These are phyloP conservation scores for Echinops telfairi DNA, from an alignment of 2,113 vertebrate genomes.

Conservation along the genomic window DNA sequence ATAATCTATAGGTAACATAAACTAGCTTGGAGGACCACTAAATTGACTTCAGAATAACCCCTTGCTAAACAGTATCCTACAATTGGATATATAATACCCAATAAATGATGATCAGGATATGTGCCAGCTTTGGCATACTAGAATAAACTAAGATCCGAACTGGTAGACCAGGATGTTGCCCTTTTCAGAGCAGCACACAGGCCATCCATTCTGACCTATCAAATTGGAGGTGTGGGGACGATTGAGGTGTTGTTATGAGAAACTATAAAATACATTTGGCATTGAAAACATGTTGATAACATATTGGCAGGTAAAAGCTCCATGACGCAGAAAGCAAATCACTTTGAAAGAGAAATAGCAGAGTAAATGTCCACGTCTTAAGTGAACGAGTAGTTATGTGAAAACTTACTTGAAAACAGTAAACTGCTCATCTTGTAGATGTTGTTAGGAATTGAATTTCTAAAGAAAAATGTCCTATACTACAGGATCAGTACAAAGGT, in stretches of 20 bases:
- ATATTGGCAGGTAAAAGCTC: slow-evolving; percentile 80
- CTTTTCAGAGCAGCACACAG: slow-evolving; percentile 81
- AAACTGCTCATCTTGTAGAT: slow-evolving; percentile 78
- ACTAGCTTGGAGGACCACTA: slow-evolving; percentile 68
- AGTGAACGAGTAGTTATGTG: slow-evolving; percentile 76
- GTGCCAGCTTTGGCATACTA: slow-evolving; percentile 55
- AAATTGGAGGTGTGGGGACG: slow-evolving; percentile 75
- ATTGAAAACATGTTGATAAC: slow-evolving; percentile 85
- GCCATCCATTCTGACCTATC: slow-evolving; percentile 80
- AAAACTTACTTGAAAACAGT: slow-evolving; percentile 77
- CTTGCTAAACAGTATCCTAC: slow-evolving; percentile 78
- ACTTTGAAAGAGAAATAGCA: slow-evolving; percentile 78
- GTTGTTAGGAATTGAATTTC: slow-evolving; percentile 69
- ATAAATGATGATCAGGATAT: slow-evolving; percentile 71
- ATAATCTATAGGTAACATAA: slow-evolving; percentile 31
- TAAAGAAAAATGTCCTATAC: slow-evolving; percentile 59
- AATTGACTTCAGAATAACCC: slow-evolving; percentile 49
- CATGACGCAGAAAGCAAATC: slow-evolving; percentile 70
- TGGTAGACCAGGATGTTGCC: slow-evolving; percentile 71
- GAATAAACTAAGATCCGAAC: slow-evolving; percentile 76
- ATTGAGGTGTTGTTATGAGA: slow-evolving; percentile 76
- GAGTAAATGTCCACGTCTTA: slow-evolving; percentile 80
- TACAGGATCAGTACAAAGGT: slow-evolving; percentile 61
- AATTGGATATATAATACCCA: slow-evolving; percentile 56
- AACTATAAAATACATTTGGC: slow-evolving; percentile 84